phyloP scores from a whole-genome alignment of 2,888 invertebrate species.

The Cancer borealis region DNA sequence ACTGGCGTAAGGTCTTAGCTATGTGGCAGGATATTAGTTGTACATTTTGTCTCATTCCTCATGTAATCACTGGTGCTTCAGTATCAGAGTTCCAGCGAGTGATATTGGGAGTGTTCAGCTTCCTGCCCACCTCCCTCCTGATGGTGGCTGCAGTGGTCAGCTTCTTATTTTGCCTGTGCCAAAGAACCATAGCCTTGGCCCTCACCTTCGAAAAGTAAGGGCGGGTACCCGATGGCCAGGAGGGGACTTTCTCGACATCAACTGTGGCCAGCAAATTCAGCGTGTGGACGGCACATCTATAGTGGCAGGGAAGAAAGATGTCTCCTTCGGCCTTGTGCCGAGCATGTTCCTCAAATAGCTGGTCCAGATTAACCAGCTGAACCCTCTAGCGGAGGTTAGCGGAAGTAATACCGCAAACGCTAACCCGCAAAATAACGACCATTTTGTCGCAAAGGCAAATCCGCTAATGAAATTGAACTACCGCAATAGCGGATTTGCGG shows the following conservation, averaged over 20 bases:
- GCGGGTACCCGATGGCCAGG: neutral
- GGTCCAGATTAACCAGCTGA: neutral
- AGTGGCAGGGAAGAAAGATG: neutral
- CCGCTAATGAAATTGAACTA: too few relatives aligned
- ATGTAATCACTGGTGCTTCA: too few relatives aligned
- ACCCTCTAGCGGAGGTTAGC: neutral
- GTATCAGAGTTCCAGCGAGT: too few relatives aligned
- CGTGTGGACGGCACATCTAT: neutral
- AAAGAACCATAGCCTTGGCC: neutral
- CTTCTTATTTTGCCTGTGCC: neutral
- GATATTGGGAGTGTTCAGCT: conserved; percentile 3
- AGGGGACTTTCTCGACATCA: neutral
- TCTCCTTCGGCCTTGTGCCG: neutral
- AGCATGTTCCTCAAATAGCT: neutral
- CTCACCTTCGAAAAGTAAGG: neutral
- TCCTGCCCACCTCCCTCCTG: conserved; percentile 35
- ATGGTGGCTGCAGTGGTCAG: neutral
- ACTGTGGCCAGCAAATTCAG: conserved; percentile 30
- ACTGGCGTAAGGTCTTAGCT: too few relatives aligned
- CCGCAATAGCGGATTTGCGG: too few relatives aligned
- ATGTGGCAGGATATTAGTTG: too few relatives aligned
- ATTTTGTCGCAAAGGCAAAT: too few relatives aligned
- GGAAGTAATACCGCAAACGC: too few relatives aligned
- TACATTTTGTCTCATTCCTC: too few relatives aligned
- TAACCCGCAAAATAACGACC: too few relatives aligned